Evolutionary conservation across 2,113 vertebrate species (phyloP).

Genomic region (Oryzias javanicus): DNA sequence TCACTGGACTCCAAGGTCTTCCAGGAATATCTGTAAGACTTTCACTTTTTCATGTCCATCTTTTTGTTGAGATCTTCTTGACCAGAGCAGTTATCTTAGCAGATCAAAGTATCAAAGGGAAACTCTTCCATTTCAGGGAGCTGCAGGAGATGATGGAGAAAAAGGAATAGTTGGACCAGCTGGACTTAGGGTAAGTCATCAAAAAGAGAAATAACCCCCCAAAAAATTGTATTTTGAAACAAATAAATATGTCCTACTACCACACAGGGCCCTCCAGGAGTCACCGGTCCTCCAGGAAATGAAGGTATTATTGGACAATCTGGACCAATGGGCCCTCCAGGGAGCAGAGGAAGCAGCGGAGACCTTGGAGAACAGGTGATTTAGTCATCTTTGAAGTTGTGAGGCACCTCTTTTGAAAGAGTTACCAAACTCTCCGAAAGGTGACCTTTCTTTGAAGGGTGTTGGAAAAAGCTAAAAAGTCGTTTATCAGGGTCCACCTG

Average conservation of each 20-base stretch:
- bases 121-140: slow-evolving; percentile 78
- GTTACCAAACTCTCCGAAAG: too few species aligned
- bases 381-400: background rate
- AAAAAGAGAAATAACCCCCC: background rate
- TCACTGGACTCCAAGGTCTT: slow-evolving; percentile 92
- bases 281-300: slow-evolving; percentile 90
- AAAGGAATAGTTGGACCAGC: slow-evolving; percentile 89
- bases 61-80: too few species aligned
- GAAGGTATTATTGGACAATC: slow-evolving; percentile 86
- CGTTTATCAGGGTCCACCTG: slow-evolving; percentile 80
- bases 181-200: slow-evolving; percentile 82
- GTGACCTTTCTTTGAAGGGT: too few species aligned
- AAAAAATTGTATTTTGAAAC: background rate
- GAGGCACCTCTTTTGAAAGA: too few species aligned
- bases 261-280: slow-evolving; percentile 88
- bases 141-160: slow-evolving; percentile 85
- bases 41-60: too few species aligned
- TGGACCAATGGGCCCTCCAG: slow-evolving; percentile 89
- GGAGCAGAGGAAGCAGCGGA: slow-evolving; percentile 85
- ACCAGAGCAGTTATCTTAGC: too few species aligned
- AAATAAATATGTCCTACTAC: background rate
- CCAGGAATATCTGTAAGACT: slow-evolving; percentile 88
- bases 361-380: slow-evolving; percentile 91
- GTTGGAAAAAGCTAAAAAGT: too few species aligned
- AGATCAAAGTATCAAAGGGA: background rate